Conservation (phyloP, 2,888 invertebrate species). For the Cheilosia vernalis region DNA sequence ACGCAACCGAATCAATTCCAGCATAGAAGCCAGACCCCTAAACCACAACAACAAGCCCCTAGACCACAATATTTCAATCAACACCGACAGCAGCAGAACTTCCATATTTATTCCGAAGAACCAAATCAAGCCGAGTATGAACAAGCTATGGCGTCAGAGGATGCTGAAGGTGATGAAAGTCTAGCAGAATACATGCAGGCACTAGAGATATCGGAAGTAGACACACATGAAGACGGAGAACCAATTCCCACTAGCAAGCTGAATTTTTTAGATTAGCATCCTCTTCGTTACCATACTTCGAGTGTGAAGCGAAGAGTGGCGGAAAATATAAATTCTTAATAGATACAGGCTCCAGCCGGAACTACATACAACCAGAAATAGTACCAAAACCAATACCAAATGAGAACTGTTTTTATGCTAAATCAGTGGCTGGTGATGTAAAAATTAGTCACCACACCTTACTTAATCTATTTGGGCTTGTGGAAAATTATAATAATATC, state of each 20-base stretch:
- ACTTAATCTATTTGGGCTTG: no score
- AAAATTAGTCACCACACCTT: conserved; percentile 10
- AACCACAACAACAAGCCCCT: no score
- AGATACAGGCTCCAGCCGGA: conserved; percentile 10
- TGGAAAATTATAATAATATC: no score
- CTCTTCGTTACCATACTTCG: conserved; percentile 16
- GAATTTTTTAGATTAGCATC: conserved; percentile 14
- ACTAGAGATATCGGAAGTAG: background rate
- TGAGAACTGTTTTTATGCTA: conserved; percentile 14
- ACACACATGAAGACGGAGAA: background rate
- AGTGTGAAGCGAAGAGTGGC: conserved; percentile 7
- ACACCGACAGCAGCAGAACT: no score
- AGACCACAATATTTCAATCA: no score
- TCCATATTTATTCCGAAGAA: no score
- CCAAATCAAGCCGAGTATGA: no score
- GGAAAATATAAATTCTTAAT: conserved; percentile 4
- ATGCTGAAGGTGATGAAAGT: background rate
- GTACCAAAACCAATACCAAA: conserved; percentile 5
- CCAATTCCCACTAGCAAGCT: background rate
- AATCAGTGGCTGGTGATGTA: conserved; percentile 16
- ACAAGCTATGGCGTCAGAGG: background rate
- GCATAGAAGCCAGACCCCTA: background rate
- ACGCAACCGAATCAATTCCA: background rate
- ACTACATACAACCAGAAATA: conserved; percentile 10
- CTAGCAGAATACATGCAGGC: background rate